These are phyloP conservation scores for Lepidurus apus DNA, from an alignment of 1,140 invertebrate species.

Conservation along the genomic window DNA sequence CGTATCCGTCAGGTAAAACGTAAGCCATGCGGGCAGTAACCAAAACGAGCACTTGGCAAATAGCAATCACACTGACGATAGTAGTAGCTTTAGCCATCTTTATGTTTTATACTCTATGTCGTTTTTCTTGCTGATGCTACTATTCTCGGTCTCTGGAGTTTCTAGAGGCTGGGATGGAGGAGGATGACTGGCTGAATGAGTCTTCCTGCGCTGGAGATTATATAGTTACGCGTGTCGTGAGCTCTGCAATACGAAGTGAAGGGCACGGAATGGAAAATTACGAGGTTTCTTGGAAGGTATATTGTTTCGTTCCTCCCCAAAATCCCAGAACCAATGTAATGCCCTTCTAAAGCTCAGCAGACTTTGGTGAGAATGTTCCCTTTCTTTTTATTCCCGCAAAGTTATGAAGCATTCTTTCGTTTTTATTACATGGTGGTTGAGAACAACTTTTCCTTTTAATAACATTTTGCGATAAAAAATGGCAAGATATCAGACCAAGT, in stretches of 20 bases:
- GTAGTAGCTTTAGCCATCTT: neutral
- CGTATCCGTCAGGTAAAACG: conserved; percentile 40
- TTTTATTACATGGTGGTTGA: too few relatives aligned
- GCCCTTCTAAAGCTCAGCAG: neutral
- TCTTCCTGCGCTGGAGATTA: neutral
- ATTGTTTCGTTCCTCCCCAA: neutral
- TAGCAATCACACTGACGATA: neutral
- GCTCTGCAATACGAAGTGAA: neutral
- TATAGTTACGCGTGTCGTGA: neutral
- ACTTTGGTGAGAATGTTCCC: neutral
- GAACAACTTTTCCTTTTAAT: too few relatives aligned
- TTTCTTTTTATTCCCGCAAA: neutral
- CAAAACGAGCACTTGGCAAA: conserved; percentile 17
- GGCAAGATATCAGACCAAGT: too few relatives aligned
- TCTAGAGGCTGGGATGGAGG: neutral
- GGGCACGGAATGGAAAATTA: neutral
- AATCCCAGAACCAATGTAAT: neutral
- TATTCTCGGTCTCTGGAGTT: neutral
- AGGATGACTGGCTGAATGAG: neutral
- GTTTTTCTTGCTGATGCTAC: neutral
- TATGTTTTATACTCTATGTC: neutral
- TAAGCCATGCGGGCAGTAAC: conserved; percentile 35
- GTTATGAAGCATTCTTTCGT: too few relatives aligned
- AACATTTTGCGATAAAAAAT: too few relatives aligned
- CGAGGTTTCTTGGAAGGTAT: neutral